Conservation (phyloP, 2,888 invertebrate species). For the Lepidocyrtoides sp. region DNA sequence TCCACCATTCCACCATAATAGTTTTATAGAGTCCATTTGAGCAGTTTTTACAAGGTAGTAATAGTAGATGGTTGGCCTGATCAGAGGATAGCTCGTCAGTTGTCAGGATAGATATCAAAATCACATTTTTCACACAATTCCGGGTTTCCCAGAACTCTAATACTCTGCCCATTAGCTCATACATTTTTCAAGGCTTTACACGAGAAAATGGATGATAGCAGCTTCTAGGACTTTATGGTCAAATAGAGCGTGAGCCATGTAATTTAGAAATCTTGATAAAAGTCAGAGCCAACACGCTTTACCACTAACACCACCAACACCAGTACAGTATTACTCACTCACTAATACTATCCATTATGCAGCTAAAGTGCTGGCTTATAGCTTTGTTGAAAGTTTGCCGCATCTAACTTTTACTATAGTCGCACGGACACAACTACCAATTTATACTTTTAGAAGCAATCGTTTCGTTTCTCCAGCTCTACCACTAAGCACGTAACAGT, state of each 20-base stretch:
- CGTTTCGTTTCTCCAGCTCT: too few species aligned
- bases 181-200: constrained; percentile 63
- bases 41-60: not conserved
- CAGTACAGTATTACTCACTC: not conserved
- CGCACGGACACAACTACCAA: not conserved
- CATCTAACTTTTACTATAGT: too few species aligned
- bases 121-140: constrained; percentile 74
- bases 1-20: not conserved
- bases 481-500: too few species aligned
- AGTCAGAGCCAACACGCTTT: constrained; percentile 39
- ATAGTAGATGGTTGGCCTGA: not conserved
- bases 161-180: constrained; percentile 52
- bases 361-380: constrained; percentile 48
- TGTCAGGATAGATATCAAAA: constrained; percentile 70
- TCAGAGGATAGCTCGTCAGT: constrained; percentile 49
- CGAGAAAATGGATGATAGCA: constrained; percentile 52
- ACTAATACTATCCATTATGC: constrained; percentile 65
- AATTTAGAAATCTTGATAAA: constrained; percentile 75
- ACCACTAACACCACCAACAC: constrained; percentile 9
- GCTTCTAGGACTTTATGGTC: constrained; percentile 37
- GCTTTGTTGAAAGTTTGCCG: constrained; percentile 64
- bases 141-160: constrained; percentile 44
- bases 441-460: constrained; percentile 19
- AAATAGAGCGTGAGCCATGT: constrained; percentile 63
- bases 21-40: not conserved